Conservation (phyloP, 2,888 invertebrate species). For the Bombylius discolor region DNA sequence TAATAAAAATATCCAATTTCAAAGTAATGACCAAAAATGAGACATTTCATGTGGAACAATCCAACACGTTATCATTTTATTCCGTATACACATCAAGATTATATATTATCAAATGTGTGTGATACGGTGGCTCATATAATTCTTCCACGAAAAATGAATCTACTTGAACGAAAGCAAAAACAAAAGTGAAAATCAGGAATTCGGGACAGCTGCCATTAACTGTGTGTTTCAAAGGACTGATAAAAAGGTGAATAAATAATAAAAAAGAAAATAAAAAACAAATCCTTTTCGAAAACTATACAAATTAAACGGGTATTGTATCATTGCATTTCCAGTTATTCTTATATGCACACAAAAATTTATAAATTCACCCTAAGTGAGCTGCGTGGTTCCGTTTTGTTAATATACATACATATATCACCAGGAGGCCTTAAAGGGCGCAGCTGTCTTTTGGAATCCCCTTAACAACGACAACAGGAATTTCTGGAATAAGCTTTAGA, state of each 20-base stretch:
- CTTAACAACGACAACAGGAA: not conserved
- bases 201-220: not conserved
- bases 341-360: no score
- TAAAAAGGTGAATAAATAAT: not conserved
- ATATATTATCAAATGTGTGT: not conserved
- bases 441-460: conserved; percentile 9
- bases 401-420: not conserved
- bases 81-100: no score
- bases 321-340: no score
- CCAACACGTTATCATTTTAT: no score
- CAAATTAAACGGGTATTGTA: no score
- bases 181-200: not conserved
- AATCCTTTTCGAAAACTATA: not conserved
- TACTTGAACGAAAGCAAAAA: not conserved
- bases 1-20: no score
- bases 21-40: no score
- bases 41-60: no score
- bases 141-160: not conserved
- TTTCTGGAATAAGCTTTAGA: not conserved
- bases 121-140: not conserved
- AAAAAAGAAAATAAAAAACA: not conserved
- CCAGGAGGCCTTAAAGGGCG: not conserved
- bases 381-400: not conserved
- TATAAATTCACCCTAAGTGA: not conserved
- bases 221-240: not conserved